Evolutionary conservation across 2,888 invertebrate species (phyloP).

Genomic region (Teleogryllus oceanicus): DNA sequence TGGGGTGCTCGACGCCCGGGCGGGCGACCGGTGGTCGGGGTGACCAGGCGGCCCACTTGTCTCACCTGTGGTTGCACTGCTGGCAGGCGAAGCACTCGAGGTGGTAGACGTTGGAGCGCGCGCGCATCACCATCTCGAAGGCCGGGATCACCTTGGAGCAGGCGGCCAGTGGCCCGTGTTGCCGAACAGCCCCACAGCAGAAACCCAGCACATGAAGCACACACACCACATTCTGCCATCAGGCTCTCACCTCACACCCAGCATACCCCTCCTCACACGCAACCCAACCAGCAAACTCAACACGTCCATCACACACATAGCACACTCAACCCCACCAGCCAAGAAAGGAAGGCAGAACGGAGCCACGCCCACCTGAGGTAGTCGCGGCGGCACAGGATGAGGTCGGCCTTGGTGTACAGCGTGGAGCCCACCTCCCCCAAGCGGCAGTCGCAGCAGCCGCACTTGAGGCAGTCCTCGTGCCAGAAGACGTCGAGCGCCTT

Average conservation of each 20-base stretch:
- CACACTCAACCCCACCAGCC: neutral
- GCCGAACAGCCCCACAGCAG: conserved; percentile 69
- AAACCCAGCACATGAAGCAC: neutral
- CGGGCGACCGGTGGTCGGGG: neutral
- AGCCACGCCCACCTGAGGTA: conserved; percentile 71
- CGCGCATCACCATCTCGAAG: conserved; percentile 99
- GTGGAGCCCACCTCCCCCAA: conserved; percentile 95
- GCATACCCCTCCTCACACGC: too few relatives aligned
- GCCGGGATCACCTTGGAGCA: conserved; percentile 98
- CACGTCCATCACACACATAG: too few relatives aligned
- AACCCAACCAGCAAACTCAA: too few relatives aligned
- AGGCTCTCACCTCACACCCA: neutral
- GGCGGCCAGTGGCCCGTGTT: conserved; percentile 95
- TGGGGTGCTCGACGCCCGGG: neutral
- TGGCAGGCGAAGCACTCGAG: conserved; percentile 98
- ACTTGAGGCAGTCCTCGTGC: conserved; percentile 98
- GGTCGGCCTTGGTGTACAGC: conserved; percentile 90
- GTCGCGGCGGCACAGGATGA: conserved; percentile 92
- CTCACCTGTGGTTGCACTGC: conserved; percentile 95
- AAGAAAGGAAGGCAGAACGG: neutral
- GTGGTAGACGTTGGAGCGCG: conserved; percentile 94
- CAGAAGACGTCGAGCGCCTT: conserved; percentile 91
- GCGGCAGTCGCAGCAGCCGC: conserved; percentile 94
- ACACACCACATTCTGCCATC: neutral
- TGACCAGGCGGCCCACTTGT: conserved; percentile 26